Base-by-base conservation (phyloP, 2,113 vertebrate genomes). In the Poeciliopsis retropinna region DNA sequence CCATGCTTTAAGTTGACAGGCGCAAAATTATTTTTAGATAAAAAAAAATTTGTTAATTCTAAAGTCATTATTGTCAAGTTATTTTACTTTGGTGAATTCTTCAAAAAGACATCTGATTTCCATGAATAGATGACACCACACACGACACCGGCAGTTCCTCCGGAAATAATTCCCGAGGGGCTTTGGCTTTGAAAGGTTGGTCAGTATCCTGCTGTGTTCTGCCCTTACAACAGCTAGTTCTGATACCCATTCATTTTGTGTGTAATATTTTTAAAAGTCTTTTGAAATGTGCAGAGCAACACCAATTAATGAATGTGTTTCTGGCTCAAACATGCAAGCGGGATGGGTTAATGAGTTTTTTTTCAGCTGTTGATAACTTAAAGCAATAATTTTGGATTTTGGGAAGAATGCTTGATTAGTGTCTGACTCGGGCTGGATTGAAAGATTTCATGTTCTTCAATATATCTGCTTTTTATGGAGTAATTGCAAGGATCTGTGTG, bases 111-210 rank as follows among this genome's bases (percentile, higher is more conserved):
- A 22, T 25, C 8, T 19, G 44, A 47, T 8, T 57, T 85, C 83
- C 60, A 67, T 63, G 85, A 87, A 88, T 84, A 78, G 87, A 89
- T 87, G 87, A 82, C 63, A 65, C 30, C 51, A 8, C 6, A 34
- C 71, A 30, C 74, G 17, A 84, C 76, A 25, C 27, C 72, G 28
- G 67, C 76, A 73, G 65, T 78, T 84, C 32, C 74, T 80, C 69
- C 60, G 67, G 60, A 74, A 84, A 60, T 84, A 64, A 73, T 69
- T 81, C 64, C 86, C 9, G 47, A 71, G 69, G 76, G 82, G 73
- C 32, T 32, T 73, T 77, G 78, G 67, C 74, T 75, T 79, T 72
- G 79, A 73, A 82, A 78, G 76, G 65, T 34, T 41, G 75, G 80
- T 67, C 60, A 72, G 71, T 61, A 47, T 78, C 80, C 79, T 75